These are phyloP conservation scores for Brachyptera risi DNA, from an alignment of 2,888 invertebrate genomes.

Conservation along the genomic window DNA sequence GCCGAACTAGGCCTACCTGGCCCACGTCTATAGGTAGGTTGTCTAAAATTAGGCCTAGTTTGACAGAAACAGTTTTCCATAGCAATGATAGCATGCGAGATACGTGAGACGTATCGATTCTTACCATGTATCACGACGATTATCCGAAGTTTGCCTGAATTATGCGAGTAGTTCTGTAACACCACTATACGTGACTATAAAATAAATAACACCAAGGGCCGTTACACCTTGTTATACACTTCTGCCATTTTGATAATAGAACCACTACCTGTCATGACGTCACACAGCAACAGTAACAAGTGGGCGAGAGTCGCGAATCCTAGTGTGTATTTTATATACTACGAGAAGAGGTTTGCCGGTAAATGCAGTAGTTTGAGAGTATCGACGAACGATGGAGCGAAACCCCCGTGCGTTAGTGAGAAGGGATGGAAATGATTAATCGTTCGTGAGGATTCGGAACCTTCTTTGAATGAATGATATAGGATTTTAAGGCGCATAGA, in stretches of 20 bases:
- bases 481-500: no score
- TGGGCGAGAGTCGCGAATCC: no score
- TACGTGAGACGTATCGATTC: background rate
- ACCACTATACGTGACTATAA: background rate
- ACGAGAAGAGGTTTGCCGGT: no score
- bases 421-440: no score
- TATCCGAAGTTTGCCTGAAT: no score
- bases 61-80: conserved; percentile 2
- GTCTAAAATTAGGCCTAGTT: background rate
- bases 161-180: background rate
- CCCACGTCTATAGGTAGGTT: conserved; percentile 1
- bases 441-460: no score
- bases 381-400: no score
- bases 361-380: no score
- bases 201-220: conserved; percentile 8
- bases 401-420: no score
- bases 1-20: background rate
- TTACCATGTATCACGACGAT: no score
- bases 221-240: background rate
- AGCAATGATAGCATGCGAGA: background rate
- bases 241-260: conserved; percentile 16
- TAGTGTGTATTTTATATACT: no score
- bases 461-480: no score
- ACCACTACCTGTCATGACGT: conserved; percentile 9
- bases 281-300: conserved; percentile 11